Evolutionary conservation across 1,140 invertebrate genomes (phyloP), one percentile per base, ranked within the genome.

Genomic region (Rhopalosiphum maidis): DNA sequence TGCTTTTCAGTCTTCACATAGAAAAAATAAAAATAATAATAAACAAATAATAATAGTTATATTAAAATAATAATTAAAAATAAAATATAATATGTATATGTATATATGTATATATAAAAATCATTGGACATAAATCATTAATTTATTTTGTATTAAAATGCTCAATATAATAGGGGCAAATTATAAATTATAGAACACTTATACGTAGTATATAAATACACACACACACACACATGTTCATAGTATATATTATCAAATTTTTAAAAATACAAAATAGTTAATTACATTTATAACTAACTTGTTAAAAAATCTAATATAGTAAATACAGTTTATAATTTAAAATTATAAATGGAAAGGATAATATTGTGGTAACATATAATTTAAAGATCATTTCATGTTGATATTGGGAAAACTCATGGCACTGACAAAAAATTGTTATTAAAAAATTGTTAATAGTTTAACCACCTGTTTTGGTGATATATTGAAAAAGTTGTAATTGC

Each of bases 1-100:
- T 86, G 48, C 82, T 85, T 93, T 93, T 93, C 91, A 93, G 91
- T 93, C 91, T 93, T 93, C 54, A 93, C 91, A 93, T 85, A 93
- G 35, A 93, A 93, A 85, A 55, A 85, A 90, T 30, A 60, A 60
- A 35, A 41, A 60, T 51, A 68, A 68, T 60, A 91, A 48, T 68
- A 83, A 51, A 92, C 60, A 82, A 92, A 91, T 48, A 77, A 83
- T 92, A 83, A 37, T 83, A 92, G n/a, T 85, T 85, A 37, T 93
- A 93, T 54, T 93, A 93, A 48, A 83, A 77, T 48, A 92, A 86
- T 41, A 93, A 93, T 55, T 93, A 93, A 55, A 86, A 55, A 51
- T 51, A 88, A 88, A 88, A 51, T 88, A 88, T 82, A 37, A 68
- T 68, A 55, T 60, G n/a, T 90, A 55, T 43, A 68, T 54, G 35